Conservation (phyloP, 2,888 invertebrate species). For the Pogonocherus hispidulus region DNA sequence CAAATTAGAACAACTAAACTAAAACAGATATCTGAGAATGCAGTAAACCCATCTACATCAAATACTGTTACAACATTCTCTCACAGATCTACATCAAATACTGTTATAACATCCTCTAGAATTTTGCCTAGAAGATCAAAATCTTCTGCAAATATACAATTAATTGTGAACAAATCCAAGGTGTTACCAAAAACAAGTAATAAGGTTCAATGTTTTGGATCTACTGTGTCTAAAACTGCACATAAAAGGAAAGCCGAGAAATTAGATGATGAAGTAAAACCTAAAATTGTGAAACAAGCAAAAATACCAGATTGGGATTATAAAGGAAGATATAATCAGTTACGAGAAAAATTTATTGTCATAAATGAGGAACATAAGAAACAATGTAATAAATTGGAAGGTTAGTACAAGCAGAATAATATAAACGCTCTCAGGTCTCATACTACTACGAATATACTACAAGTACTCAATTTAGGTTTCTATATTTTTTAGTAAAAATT, state of each 20-base stretch:
- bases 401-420: conserved; percentile 13
- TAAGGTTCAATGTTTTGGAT: neutral
- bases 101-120: neutral
- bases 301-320: conserved; percentile 59
- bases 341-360: conserved; percentile 73
- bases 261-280: conserved; percentile 42
- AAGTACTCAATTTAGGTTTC: too few relatives aligned
- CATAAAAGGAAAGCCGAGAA: conserved; percentile 25
- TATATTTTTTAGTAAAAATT: too few relatives aligned
- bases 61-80: neutral
- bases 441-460: too few relatives aligned
- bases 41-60: neutral
- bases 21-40: neutral
- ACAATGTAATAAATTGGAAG: neutral
- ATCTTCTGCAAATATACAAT: neutral
- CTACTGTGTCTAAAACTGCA: neutral
- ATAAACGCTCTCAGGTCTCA: too few relatives aligned
- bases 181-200: neutral
- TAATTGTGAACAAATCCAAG: neutral
- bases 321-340: conserved; percentile 74
- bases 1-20: neutral
- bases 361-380: conserved; percentile 8
- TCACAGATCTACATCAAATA: too few relatives aligned
- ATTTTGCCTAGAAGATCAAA: neutral
- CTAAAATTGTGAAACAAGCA: conserved; percentile 48